Conservation (phyloP, 1,140 invertebrate species). For the Heterodera schachtii region DNA sequence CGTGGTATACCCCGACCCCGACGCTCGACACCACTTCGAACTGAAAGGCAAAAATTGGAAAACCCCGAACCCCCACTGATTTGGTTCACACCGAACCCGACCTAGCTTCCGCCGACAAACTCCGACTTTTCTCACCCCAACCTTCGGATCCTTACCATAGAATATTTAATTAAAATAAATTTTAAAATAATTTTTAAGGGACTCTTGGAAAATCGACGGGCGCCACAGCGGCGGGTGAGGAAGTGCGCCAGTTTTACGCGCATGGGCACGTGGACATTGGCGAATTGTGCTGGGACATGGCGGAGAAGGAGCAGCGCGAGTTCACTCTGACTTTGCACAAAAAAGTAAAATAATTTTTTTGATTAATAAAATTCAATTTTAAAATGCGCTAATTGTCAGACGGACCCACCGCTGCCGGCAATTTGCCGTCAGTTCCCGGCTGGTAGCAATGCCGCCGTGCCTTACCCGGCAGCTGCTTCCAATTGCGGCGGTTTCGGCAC, state of each 20-base stretch:
- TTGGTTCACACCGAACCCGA: no score
- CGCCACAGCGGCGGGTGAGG: not conserved
- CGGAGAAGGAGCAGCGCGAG: constrained; percentile 46
- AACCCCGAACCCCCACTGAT: no score
- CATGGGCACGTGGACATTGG: constrained; percentile 17
- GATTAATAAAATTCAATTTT: not conserved
- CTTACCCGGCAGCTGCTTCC: not conserved
- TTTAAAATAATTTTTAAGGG: not conserved
- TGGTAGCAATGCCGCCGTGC: constrained; percentile 3
- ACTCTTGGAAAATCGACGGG: not conserved
- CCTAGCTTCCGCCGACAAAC: no score
- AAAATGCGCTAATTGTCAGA: not conserved
- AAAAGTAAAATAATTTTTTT: not conserved
- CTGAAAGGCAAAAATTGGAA: no score
- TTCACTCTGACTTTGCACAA: constrained; percentile 3
- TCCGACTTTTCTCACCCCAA: no score
- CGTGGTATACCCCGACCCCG: no score
- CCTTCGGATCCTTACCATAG: no score
- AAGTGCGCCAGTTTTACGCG: constrained; percentile 28
- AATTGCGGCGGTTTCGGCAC: not conserved
- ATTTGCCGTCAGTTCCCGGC: not conserved
- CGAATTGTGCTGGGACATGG: constrained; percentile 33
- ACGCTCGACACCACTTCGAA: no score
- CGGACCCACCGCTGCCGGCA: not conserved
- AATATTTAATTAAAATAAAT: no score